Base-by-base conservation (phyloP, 2,797 vertebrate genomes). In the Mus minutoides region DNA sequence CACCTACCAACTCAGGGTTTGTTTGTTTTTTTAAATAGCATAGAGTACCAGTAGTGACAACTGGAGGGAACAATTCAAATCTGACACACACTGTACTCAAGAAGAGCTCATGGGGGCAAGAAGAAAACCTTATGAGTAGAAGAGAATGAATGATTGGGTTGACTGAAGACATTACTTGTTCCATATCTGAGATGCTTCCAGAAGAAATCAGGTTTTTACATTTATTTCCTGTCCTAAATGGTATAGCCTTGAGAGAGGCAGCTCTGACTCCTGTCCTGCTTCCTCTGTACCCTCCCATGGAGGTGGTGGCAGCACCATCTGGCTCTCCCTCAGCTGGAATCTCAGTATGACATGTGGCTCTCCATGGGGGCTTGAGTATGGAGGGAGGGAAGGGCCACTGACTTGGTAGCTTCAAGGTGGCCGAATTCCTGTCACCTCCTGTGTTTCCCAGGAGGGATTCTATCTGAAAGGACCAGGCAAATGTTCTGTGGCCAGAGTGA, bases 401-500 rank as follows among this genome's bases (percentile, higher is more conserved):
- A 95, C 94, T 92, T 92, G 71, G 92, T 0, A 1, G 43, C 76
- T 93, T 88, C 86, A 29, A 94, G 94, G 91, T 95, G 94, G 73
- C 86, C 62, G 11, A 34, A 31, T 85, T n/a, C 0, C 79, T 0
- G 0, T 79, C 92, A 52, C 80, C 82, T 76, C 78, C 34, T 54
- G 82, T 29, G 82, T 92, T 88, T 86, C 43, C 34, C 11, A 6
- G 92, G 79, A 52, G 80, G 84, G 52, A 12, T 3, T 31, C 79
- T 37, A 90, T 90, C 34, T 73, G 1, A 78, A 69, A 94, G 92
- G 84, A 34, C 31, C 6, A 73, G 92, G 34, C 96, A 98, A 84
- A 85, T 96, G 92, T 92, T 80, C 60, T 90, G 79, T 40, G 79
- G 94, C 67, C 31, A 29, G 88, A 37, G 82, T 3, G 22, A 40